Conservation (phyloP, 2,797 vertebrate genomes). For the Tragopan temminckii region DNA sequence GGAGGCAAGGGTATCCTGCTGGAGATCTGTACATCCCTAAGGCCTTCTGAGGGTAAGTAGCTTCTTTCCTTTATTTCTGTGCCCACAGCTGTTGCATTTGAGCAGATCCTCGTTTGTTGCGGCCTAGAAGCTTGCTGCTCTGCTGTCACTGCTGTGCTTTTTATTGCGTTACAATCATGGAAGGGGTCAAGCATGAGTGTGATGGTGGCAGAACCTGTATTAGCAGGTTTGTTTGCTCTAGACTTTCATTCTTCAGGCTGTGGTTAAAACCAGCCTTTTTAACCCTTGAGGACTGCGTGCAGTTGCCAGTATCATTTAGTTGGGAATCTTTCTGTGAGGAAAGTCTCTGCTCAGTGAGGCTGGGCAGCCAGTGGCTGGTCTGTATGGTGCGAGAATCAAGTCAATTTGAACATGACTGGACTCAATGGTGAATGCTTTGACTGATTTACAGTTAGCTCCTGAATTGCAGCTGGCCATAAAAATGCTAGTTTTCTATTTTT, state of each 20-base stretch:
- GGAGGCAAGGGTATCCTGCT: too few species aligned
- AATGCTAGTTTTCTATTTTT: neutral
- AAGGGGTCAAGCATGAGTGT: neutral
- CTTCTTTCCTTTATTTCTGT: too few species aligned
- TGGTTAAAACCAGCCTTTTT: neutral
- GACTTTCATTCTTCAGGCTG: neutral
- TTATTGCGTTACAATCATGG: too few species aligned
- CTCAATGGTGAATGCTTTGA: neutral
- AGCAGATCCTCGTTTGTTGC: too few species aligned
- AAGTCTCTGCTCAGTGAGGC: neutral
- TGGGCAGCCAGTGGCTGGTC: neutral
- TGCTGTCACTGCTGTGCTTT: too few species aligned
- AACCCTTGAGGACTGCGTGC: neutral
- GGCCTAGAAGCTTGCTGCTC: too few species aligned
- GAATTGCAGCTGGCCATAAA: neutral
- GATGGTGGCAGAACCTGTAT: neutral
- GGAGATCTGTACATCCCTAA: too few species aligned
- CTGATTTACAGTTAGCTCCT: neutral
- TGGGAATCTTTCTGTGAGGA: neutral
- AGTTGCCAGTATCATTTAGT: neutral
- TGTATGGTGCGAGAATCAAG: neutral
- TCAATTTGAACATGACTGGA: neutral
- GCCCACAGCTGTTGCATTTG: too few species aligned
- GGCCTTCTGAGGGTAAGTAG: too few species aligned
- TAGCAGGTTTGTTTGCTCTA: neutral